A percentile compares a stretch with the other conserved stretches of the same genome.
Conservation (phyloP, 2,888 invertebrate genomes). For the Mimachlamys varia region DNA sequence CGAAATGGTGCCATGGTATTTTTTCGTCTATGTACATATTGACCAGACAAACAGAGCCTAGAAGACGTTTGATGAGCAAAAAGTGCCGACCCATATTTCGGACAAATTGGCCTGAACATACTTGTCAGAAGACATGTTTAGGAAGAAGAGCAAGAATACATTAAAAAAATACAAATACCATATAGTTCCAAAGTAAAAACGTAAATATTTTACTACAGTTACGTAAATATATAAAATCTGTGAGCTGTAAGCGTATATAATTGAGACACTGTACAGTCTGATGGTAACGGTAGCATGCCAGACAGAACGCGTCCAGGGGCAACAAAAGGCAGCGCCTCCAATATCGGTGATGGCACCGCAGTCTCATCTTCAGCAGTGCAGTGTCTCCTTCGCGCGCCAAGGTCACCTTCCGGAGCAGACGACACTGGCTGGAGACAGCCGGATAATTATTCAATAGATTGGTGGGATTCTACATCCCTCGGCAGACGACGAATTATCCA, state of each 20-base stretch:
- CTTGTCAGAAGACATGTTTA: not conserved
- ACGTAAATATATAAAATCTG: not conserved
- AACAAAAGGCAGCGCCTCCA: not conserved
- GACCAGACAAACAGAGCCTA: not conserved
- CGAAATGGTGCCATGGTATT: not conserved
- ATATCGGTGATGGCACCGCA: not conserved
- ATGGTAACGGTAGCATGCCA: not conserved
- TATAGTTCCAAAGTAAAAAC: too few relatives aligned
- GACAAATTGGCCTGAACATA: not conserved
- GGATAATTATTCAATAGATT: conserved; percentile 24
- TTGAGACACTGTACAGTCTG: not conserved
- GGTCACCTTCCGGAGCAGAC: conserved; percentile 34
- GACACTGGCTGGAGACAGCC: not conserved
- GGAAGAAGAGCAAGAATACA: too few relatives aligned
- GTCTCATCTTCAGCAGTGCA: not conserved
- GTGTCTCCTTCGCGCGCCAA: not conserved
- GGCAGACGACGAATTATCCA: conserved; percentile 21
- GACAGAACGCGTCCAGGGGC: not conserved
- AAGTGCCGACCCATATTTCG: not conserved
- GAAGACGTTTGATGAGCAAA: not conserved
- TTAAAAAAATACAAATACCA: too few relatives aligned
- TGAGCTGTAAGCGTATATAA: not conserved
- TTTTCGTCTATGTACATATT: not conserved
- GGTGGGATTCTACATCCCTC: conserved; percentile 25
- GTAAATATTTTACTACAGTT: too few relatives aligned